Evolutionary conservation across 1,140 invertebrate species (phyloP).

Genomic region (Hydropsyche tenuis): DNA sequence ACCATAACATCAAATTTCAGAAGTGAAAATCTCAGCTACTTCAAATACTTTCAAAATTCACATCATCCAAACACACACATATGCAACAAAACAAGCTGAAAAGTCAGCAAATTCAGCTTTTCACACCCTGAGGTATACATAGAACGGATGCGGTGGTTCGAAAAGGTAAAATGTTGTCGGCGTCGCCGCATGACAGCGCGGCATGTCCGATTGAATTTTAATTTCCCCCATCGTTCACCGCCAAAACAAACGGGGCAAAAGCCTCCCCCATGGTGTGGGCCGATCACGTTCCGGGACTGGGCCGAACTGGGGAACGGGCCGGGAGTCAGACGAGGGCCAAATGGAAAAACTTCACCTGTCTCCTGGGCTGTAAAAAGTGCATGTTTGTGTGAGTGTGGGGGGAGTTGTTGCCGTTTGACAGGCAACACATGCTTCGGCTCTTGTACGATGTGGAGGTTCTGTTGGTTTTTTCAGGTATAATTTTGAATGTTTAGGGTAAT

Average conservation of each 20-base stretch:
- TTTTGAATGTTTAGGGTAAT: no score
- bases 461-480: no score
- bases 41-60: not conserved
- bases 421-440: not conserved
- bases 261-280: not conserved
- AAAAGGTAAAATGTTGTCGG: conserved; percentile 38
- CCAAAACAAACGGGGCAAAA: conserved; percentile 42
- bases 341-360: conserved; percentile 21
- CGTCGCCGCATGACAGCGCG: conserved; percentile 28
- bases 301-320: not conserved
- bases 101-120: conserved; percentile 11
- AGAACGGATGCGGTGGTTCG: not conserved
- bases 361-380: not conserved
- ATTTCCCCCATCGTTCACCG: conserved; percentile 43
- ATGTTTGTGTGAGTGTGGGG: not conserved
- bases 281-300: conserved; percentile 5
- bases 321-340: not conserved
- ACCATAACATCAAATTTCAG: no score
- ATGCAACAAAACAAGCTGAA: not conserved
- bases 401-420: not conserved
- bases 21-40: no score
- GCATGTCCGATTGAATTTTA: conserved; percentile 49
- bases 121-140: not conserved
- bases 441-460: no score
- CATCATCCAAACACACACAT: not conserved